Evolutionary conservation across 1,140 invertebrate genomes (phyloP), one percentile per base, ranked within the genome.

Genomic region (Caerostris extrusa): DNA sequence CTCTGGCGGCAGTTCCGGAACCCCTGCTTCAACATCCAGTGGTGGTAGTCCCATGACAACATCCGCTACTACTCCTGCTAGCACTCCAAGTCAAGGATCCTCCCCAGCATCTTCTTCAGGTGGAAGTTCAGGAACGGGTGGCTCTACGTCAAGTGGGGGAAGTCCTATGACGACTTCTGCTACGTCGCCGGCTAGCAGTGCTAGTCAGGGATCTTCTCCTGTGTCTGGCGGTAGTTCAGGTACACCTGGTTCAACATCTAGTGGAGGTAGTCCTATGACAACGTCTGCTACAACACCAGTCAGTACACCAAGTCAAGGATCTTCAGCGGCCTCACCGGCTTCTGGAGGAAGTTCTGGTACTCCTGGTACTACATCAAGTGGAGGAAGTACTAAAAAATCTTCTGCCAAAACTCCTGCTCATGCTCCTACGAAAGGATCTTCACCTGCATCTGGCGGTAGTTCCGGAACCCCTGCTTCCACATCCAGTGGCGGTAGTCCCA

Each of bases 51-150:
- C 67, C 2, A 71, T 71, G n/a, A 71, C 67, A 19, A 71, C 81
- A 17, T 55, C 81, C 6, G 81, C 81, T 17, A 82, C 81, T n/a
- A 82, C 81, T 19, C 81, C 81, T 56, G 81, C 53, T 7, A 82
- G 12, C 14, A 55, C 81, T 5, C 81, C 81, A 56, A 82, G 50
- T 55, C 2, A 57, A 7, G 14, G 55, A 17, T 56, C 81, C 6
- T 82, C 53, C 4, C 3, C 53, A 82, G 53, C 50, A 3, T 5
- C 53, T 57, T 7, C 53, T n/a, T 10, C 81, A 5, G 8, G 53
- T 6, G 55, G 14, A n/a, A 57, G 81, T 57, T 7, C 81, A 7
- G 81, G 81, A 7, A 56, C 53, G 56, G n/a, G 55, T 7, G 81
- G 3, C 3, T 83, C 81, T 3, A n/a, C 81, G 7, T 56, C 53